Conservation (phyloP, 2,113 vertebrate genomes). For the Camelus bactrianus region DNA sequence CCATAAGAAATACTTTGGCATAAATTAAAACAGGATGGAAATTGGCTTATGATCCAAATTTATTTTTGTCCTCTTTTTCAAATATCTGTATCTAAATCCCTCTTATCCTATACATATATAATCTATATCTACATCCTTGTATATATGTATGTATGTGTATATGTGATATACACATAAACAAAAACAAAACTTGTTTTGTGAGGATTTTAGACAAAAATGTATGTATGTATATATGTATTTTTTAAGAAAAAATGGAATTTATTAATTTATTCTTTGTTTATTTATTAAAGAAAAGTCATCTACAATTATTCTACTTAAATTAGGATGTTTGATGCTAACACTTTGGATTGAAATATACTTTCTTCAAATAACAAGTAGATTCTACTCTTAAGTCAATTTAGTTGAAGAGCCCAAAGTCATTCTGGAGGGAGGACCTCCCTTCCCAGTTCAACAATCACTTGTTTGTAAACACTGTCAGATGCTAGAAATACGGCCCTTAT, state of each 20-base stretch:
- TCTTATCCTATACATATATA: neutral
- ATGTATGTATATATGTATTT: neutral
- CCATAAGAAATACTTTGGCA: neutral
- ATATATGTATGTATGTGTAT: neutral
- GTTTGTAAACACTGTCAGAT: slow-evolving; percentile 82
- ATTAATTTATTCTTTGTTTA: slow-evolving; percentile 73
- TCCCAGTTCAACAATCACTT: neutral
- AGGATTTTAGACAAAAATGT: neutral
- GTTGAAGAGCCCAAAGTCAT: slow-evolving; percentile 68
- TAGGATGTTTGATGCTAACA: slow-evolving; percentile 31
- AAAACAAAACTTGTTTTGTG: slow-evolving; percentile 44
- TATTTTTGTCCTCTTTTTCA: slow-evolving; percentile 22
- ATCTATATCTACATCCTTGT: neutral
- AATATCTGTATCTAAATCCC: neutral
- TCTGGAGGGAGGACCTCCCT: slow-evolving; percentile 43
- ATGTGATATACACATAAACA: neutral
- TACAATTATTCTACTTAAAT: slow-evolving; percentile 64
- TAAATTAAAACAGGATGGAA: slow-evolving; percentile 37
- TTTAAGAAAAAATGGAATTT: slow-evolving; percentile 80
- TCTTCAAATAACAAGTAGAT: slow-evolving; percentile 41
- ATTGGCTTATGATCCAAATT: neutral
- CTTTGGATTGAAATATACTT: slow-evolving; percentile 61
- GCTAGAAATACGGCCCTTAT: slow-evolving; percentile 63
- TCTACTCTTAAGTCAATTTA: slow-evolving; percentile 53
- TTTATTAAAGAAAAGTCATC: slow-evolving; percentile 79